Evolutionary conservation across 2,113 vertebrate genomes (phyloP).

Genomic region (Columbina picui): DNA sequence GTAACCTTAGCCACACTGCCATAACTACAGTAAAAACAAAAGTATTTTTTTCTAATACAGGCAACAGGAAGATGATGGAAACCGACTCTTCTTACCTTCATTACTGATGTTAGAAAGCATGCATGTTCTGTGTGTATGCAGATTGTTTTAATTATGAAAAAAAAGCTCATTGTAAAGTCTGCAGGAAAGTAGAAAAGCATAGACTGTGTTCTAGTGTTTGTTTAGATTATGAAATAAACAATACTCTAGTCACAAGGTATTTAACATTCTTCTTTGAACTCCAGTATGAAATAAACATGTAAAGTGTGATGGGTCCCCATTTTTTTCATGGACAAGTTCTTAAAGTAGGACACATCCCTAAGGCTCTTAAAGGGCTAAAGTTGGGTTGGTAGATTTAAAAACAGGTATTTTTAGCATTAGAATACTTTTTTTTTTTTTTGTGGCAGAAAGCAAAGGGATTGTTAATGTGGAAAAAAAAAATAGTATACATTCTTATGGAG

Average conservation of each 20-base stretch:
- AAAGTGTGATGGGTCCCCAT: conserved; percentile 36
- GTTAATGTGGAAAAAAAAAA: conserved; percentile 13
- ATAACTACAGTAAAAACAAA: conserved; percentile 62
- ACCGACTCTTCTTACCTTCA: conserved; percentile 58
- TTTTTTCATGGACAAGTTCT: conserved; percentile 34
- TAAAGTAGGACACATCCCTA: neutral
- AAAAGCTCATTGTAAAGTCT: conserved; percentile 65
- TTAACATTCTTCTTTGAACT: conserved; percentile 68
- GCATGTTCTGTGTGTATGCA: conserved; percentile 71
- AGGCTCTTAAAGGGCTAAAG: conserved; percentile 1
- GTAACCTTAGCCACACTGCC: conserved; percentile 68
- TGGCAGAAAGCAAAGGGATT: neutral
- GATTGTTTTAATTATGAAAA: conserved; percentile 60
- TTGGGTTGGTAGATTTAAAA: neutral
- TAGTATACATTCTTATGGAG: neutral
- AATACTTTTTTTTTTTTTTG: conserved; percentile 1
- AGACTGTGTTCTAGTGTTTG: conserved; percentile 68
- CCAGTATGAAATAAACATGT: conserved; percentile 34
- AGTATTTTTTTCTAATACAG: conserved; percentile 63
- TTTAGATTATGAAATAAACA: conserved; percentile 76
- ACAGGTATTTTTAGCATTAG: neutral
- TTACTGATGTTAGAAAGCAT: conserved; percentile 64
- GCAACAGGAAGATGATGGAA: conserved; percentile 63
- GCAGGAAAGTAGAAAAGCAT: conserved; percentile 69
- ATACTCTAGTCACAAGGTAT: conserved; percentile 60